phyloP scores from a whole-genome alignment of 2,888 invertebrate genomes.

The Mamestra brassicae region DNA sequence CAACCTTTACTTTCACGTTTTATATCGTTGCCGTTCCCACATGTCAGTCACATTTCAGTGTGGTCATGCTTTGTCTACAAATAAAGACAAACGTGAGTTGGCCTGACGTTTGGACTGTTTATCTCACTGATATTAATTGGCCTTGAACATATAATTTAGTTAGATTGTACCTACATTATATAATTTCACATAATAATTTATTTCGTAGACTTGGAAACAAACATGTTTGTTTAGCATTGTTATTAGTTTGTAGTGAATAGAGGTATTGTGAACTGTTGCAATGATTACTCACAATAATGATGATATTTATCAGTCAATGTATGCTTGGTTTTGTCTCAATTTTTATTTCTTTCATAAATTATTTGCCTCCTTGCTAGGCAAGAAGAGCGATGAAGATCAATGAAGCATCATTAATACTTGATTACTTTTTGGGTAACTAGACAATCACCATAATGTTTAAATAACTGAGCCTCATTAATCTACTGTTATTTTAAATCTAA shows the following conservation, averaged over 20 bases:
- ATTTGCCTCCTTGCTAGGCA: no score
- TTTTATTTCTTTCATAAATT: background rate
- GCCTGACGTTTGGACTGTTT: conserved; percentile 40
- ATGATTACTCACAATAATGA: conserved; percentile 15
- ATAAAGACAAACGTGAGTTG: conserved; percentile 14
- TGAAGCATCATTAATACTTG: background rate
- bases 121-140: conserved; percentile 41
- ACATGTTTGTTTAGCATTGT: conserved; percentile 21
- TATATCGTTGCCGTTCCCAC: conserved; percentile 65
- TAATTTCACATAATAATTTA: conserved; percentile 61
- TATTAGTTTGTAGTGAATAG: conserved; percentile 28
- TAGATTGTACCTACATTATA: conserved; percentile 61
- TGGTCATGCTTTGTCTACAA: conserved; percentile 63
- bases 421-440: background rate
- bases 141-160: conserved; percentile 54
- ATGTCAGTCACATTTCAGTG: conserved; percentile 55
- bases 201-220: conserved; percentile 35
- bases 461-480: no score
- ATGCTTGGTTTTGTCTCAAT: background rate
- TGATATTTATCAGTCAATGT: background rate
- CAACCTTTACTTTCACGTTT: conserved; percentile 64
- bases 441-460: background rate
- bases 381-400: no score
- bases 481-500: background rate
- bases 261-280: conserved; percentile 18